These are phyloP conservation scores for Zaprionus africanus DNA, from an alignment of 1,140 invertebrate species.

Conservation along the genomic window DNA sequence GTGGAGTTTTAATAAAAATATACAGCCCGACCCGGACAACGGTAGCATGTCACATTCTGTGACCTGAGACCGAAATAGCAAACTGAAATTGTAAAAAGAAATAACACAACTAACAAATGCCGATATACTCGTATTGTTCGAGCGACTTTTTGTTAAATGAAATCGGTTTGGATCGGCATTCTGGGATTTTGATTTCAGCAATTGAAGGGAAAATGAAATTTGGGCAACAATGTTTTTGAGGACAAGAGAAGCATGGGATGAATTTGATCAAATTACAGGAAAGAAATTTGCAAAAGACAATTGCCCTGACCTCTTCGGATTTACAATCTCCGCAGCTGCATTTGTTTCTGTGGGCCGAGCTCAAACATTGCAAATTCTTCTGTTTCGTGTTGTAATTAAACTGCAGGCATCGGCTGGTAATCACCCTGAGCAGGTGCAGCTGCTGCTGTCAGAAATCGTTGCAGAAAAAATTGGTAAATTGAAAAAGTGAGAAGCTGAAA, in stretches of 20 bases:
- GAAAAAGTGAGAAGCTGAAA: constrained; percentile 10
- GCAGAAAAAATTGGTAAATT: constrained; percentile 53
- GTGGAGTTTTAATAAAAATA: constrained; percentile 68
- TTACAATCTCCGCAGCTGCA: background rate
- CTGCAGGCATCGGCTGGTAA: constrained; percentile 57
- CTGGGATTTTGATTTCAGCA: background rate
- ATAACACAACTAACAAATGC: constrained; percentile 45
- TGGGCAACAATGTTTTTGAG: background rate
- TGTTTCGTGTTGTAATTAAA: constrained; percentile 64
- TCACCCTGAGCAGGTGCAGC: constrained; percentile 38
- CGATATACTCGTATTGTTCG: constrained; percentile 21
- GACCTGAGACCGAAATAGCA: constrained; percentile 17
- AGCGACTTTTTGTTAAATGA: constrained; percentile 39
- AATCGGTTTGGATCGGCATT: constrained; percentile 25
- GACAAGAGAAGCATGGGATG: background rate
- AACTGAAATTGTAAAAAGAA: constrained; percentile 24
- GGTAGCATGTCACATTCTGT: constrained; percentile 53
- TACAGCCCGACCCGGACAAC: constrained; percentile 54
- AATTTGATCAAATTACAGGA: background rate
- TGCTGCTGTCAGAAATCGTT: constrained; percentile 74
- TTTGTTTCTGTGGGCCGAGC: background rate
- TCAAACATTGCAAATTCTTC: background rate
- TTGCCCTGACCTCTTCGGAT: background rate
- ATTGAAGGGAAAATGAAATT: background rate
- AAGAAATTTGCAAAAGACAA: background rate